Evolutionary conservation across 2,888 invertebrate genomes (phyloP).

Genomic region (Heliconius sara): DNA sequence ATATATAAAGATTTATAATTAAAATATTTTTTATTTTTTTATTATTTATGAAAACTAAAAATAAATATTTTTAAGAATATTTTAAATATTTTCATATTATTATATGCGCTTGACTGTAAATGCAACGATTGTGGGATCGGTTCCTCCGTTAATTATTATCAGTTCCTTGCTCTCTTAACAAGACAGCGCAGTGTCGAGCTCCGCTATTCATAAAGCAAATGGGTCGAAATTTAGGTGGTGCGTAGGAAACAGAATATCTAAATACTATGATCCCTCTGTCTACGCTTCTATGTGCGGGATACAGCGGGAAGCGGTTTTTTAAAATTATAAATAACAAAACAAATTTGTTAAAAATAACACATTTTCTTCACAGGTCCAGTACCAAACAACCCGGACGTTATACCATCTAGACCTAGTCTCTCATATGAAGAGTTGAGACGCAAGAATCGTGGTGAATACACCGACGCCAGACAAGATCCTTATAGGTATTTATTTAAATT

Average conservation of each 20-base stretch:
- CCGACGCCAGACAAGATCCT: slow-evolving; percentile 70
- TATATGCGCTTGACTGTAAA: neutral
- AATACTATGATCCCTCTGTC: neutral
- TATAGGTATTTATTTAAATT: slow-evolving; percentile 66
- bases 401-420: slow-evolving; percentile 64
- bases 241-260: neutral
- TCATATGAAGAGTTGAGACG: slow-evolving; percentile 89
- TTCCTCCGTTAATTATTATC: neutral
- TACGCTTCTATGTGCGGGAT: neutral
- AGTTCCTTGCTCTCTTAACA: neutral
- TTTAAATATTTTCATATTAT: too few relatives aligned
- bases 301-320: neutral
- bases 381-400: slow-evolving; percentile 40
- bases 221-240: too few relatives aligned
- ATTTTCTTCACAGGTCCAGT: slow-evolving; percentile 9
- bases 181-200: neutral
- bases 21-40: too few relatives aligned
- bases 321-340: too few relatives aligned
- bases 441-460: slow-evolving; percentile 87
- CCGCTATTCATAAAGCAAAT: too few relatives aligned
- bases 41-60: too few relatives aligned
- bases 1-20: too few relatives aligned
- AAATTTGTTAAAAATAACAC: too few relatives aligned
- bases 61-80: too few relatives aligned
- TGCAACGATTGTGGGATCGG: neutral